These are phyloP conservation scores for Rousettus madagascariensis DNA, from an alignment of 2,797 vertebrate genomes.

Conservation along the genomic window DNA sequence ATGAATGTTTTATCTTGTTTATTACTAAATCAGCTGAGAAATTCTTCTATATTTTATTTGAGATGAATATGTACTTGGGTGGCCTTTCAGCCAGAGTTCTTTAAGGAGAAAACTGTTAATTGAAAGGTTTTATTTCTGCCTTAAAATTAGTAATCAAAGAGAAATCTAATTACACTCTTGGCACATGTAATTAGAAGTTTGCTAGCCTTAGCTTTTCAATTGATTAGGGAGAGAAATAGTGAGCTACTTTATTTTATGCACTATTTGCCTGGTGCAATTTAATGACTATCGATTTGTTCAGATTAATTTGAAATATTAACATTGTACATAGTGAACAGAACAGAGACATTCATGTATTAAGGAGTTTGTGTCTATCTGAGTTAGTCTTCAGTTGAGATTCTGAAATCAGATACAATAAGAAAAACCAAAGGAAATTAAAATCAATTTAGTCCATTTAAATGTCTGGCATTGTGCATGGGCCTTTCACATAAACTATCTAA, in stretches of 20 bases:
- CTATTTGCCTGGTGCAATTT: background rate
- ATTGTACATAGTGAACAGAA: background rate
- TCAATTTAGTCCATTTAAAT: background rate
- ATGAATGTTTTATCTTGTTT: background rate
- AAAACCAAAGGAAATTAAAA: background rate
- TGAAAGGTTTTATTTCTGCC: background rate
- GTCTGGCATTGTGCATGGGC: background rate
- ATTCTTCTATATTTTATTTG: background rate
- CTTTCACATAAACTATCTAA: background rate
- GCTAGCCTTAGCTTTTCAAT: background rate
- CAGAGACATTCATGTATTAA: background rate
- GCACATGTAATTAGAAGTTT: slow-evolving; percentile 19
- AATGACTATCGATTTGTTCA: slow-evolving; percentile 52
- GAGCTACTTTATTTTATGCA: slow-evolving; percentile 37
- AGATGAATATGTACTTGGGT: slow-evolving; percentile 41
- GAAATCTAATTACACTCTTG: background rate
- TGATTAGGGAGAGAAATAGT: background rate
- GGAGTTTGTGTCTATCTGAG: background rate
- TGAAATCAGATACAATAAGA: background rate
- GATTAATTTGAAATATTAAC: slow-evolving; percentile 47
- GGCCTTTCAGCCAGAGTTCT: background rate
- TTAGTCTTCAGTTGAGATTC: background rate
- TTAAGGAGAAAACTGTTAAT: slow-evolving; percentile 5
- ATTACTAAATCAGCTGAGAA: background rate
- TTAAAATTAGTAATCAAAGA: slow-evolving; percentile 39